phyloP scores from a whole-genome alignment of 2,797 vertebrate species.

The Chrysocyon brachyurus region DNA sequence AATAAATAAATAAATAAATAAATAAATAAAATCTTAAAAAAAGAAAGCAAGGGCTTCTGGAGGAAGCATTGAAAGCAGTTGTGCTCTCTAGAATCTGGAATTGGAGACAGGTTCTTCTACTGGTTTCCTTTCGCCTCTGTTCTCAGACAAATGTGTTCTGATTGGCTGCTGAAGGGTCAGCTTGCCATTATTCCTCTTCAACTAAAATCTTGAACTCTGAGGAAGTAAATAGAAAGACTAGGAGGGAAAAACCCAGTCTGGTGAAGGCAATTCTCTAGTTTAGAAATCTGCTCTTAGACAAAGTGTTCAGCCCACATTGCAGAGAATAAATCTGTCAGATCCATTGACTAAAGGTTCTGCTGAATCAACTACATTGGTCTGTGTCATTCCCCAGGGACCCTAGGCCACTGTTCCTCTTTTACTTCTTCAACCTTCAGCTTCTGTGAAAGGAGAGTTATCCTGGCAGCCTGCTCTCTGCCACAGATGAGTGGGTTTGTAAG shows the following conservation, averaged over 20 bases:
- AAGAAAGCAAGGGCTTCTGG: constrained; percentile 6
- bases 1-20: no score
- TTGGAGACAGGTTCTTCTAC: neutral
- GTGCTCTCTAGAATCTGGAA: neutral
- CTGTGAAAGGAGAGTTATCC: neutral
- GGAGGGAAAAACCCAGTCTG: constrained; percentile 6
- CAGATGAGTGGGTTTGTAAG: neutral
- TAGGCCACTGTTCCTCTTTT: neutral
- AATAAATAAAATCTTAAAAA: no score
- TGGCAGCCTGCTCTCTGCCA: neutral
- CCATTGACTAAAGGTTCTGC: neutral
- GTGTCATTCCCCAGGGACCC: neutral
- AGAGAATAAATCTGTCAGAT: neutral
- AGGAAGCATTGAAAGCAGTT: neutral
- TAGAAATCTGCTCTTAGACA: constrained; percentile 4
- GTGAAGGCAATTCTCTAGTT: neutral
- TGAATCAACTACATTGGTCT: neutral
- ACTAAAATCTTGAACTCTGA: constrained; percentile 41
- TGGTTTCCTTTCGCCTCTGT: constrained; percentile 57
- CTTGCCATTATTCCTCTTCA: neutral
- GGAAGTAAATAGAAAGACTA: constrained; percentile 29
- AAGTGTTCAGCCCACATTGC: neutral
- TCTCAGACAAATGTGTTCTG: constrained; percentile 35
- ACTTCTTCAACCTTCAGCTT: neutral
- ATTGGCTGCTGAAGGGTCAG: neutral